Conservation (phyloP, 2,797 vertebrate genomes). For the Poecilia picta region DNA sequence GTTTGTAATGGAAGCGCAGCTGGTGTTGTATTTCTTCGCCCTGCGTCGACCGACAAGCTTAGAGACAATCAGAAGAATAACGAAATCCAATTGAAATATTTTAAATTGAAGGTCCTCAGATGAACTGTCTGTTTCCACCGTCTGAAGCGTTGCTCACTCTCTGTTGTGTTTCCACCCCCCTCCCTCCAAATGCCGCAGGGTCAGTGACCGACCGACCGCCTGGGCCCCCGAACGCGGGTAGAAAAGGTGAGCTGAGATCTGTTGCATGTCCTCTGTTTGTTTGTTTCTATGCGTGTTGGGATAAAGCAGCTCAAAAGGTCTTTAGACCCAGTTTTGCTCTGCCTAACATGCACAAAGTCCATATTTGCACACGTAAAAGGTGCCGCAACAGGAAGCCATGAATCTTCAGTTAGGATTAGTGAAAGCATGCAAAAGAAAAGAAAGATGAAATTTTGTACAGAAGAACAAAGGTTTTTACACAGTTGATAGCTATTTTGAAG, state of each 20-base stretch:
- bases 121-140: not conserved
- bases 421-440: not conserved
- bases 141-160: slow-evolving; percentile 35
- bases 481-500: not conserved
- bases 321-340: slow-evolving; percentile 32
- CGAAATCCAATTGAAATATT: not conserved
- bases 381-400: not conserved
- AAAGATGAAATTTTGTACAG: not conserved
- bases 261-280: slow-evolving; percentile 49
- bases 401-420: not conserved
- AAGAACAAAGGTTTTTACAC: not conserved
- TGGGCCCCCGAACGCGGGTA: slow-evolving; percentile 91
- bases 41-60: not conserved
- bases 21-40: not conserved
- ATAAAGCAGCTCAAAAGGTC: slow-evolving; percentile 22
- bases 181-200: slow-evolving; percentile 78
- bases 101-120: not conserved
- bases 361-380: slow-evolving; percentile 39
- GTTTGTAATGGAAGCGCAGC: too few relatives aligned
- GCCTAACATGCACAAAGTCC: slow-evolving; percentile 51
- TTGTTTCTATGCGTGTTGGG: slow-evolving; percentile 12
- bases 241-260: slow-evolving; percentile 94
- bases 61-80: not conserved
- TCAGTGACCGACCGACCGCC: slow-evolving; percentile 96
- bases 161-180: slow-evolving; percentile 17